Evolutionary conservation across 2,113 vertebrate genomes (phyloP).

Genomic region (Microcebus griseorufus): DNA sequence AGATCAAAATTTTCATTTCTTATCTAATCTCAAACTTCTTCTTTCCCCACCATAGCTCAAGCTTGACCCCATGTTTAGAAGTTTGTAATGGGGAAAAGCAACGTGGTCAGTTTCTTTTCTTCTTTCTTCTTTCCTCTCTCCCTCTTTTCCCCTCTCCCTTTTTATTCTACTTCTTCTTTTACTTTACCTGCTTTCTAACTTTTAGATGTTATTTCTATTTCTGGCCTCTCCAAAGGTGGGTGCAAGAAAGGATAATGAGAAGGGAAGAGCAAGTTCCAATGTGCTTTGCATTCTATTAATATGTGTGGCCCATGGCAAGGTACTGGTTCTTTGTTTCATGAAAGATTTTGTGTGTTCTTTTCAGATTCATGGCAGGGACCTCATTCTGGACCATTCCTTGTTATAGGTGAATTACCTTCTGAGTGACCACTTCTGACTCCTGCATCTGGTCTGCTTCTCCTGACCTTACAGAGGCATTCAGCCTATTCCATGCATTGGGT

Average conservation of each 20-base stretch:
- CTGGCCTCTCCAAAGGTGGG: background rate
- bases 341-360: background rate
- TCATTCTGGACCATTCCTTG: background rate
- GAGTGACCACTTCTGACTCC: background rate
- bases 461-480: background rate
- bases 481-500: background rate
- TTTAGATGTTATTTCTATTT: slow-evolving; percentile 23
- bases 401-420: background rate
- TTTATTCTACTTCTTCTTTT: background rate
- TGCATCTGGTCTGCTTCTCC: background rate
- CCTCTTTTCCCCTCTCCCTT: fast-evolving
- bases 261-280: background rate
- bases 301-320: background rate
- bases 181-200: background rate
- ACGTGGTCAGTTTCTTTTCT: background rate
- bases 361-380: background rate
- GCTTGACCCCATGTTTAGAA: background rate
- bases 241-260: background rate
- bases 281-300: background rate
- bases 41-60: background rate
- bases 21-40: background rate
- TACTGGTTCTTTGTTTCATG: background rate
- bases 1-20: background rate
- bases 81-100: background rate
- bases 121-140: background rate